Evolutionary conservation across 2,888 invertebrate species (phyloP).

Genomic region (Mimachlamys varia): DNA sequence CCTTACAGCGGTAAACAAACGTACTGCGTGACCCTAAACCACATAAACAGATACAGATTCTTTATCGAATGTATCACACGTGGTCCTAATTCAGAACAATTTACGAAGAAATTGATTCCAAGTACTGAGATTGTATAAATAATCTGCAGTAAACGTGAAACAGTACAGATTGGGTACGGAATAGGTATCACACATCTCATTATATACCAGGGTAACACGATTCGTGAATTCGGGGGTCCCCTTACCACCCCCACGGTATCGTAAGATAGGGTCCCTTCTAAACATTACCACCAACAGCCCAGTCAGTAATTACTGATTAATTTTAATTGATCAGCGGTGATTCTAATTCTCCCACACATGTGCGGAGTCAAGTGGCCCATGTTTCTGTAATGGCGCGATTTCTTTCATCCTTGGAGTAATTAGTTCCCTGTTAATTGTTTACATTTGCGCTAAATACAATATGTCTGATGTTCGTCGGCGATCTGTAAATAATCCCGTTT

Average conservation of each 20-base stretch:
- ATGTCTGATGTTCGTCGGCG: neutral
- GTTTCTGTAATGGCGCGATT: neutral
- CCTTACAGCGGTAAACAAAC: neutral
- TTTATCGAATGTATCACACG: slow-evolving; percentile 15
- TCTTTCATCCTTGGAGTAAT: neutral
- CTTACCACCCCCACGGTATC: neutral
- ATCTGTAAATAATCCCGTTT: neutral
- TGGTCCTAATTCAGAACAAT: slow-evolving; percentile 3
- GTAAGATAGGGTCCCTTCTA: neutral
- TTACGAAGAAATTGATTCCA: slow-evolving; percentile 23
- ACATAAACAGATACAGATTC: neutral
- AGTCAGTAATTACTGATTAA: slow-evolving; percentile 18
- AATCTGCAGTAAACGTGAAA: neutral
- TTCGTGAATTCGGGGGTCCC: neutral
- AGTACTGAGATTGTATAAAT: neutral
- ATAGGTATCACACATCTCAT: neutral
- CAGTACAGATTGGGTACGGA: neutral
- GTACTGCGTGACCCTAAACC: neutral
- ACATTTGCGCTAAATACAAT: slow-evolving; percentile 1
- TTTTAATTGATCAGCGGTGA: neutral
- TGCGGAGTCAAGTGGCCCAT: neutral
- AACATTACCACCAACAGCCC: neutral
- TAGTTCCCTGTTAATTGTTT: neutral
- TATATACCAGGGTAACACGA: neutral
- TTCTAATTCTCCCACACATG: neutral